Conservation (phyloP, 2,888 invertebrate species). For the Teleogryllus oceanicus region DNA sequence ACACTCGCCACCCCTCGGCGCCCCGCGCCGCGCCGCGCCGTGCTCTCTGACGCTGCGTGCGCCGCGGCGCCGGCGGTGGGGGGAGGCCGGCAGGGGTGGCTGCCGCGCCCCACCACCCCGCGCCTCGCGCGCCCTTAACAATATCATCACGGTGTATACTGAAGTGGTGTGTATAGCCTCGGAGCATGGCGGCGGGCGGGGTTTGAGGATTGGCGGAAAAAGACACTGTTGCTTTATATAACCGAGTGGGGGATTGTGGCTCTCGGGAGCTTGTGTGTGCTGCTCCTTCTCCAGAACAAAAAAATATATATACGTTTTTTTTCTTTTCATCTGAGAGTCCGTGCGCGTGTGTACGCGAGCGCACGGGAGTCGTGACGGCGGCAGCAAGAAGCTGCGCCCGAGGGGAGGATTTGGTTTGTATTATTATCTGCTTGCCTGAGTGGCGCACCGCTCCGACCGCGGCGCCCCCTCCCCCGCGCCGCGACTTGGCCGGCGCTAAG, state of each 20-base stretch:
- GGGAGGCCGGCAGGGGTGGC: not conserved
- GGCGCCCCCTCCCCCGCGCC: slow-evolving; percentile 22
- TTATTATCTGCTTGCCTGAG: slow-evolving; percentile 35
- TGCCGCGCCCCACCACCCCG: not conserved
- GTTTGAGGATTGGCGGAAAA: slow-evolving; percentile 23
- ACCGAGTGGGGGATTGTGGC: slow-evolving; percentile 19
- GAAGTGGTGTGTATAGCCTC: slow-evolving; percentile 28
- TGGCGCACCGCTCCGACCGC: slow-evolving; percentile 25
- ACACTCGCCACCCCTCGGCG: slow-evolving; percentile 19
- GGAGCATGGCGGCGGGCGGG: slow-evolving; percentile 28
- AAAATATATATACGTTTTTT: slow-evolving; percentile 20
- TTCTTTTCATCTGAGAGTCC: not conserved
- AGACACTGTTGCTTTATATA: slow-evolving; percentile 3
- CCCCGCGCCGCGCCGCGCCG: slow-evolving; percentile 25
- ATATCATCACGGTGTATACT: slow-evolving; percentile 26
- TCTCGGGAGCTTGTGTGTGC: slow-evolving; percentile 20
- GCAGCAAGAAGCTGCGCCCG: not conserved
- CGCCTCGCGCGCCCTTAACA: slow-evolving; percentile 18
- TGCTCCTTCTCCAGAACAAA: not conserved
- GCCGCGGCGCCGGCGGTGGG: not conserved
- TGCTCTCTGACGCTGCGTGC: slow-evolving; percentile 26
- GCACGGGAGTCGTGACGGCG: not conserved
- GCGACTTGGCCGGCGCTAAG: slow-evolving; percentile 4
- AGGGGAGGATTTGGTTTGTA: slow-evolving; percentile 32
- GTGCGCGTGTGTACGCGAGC: slow-evolving; percentile 1